Evolutionary conservation across 2,888 invertebrate species (phyloP), one percentile per base, ranked within the genome.

Genomic region (Empis livida): DNA sequence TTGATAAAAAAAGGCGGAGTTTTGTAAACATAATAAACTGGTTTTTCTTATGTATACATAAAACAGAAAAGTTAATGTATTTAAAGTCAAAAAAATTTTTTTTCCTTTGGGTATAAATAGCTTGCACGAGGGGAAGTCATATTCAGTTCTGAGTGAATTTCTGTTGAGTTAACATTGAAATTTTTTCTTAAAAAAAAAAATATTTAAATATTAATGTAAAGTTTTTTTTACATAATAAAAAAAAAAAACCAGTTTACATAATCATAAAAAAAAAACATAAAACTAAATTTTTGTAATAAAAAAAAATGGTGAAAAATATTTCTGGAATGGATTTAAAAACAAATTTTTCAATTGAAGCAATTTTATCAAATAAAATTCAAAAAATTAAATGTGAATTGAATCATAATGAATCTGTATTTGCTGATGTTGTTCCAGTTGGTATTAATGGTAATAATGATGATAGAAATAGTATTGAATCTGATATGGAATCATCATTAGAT

Each of bases 341-440:
- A 62, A 84, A 78, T 64, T 88, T 89, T 73, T 84, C 83, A 60
- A 89, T 89, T 63, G 82, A 82, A 61, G 82, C 83, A 59, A 79
- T 89, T 55, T 71, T 88, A 45, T 83, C 86, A 16, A 84, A 85
- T 47, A 62, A 54, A 43, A 27, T 51, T 6, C 48, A 49, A 32
- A 53, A 49, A 48, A 56, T 53, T 41, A 50, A 17, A 38, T 23
- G 8, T 9, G 45, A 42, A 15, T 37, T 42, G 17, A 42, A 43
- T 27, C 79, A 80, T 63, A 71, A 76, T 52, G 80, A 80, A 56
- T 75, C 76, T 55, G 82, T 82, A 23, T 71, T 80, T 43, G 78
- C 82, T 63, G 80, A 80, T 64, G 72, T 77, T 43, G 77, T 46
- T 73, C 45, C 44, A 59, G 32, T 30, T 3, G 20, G 20, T 50